Evolutionary conservation across 1,140 invertebrate species (phyloP).

Genomic region (Teleopsis dalmanni): DNA sequence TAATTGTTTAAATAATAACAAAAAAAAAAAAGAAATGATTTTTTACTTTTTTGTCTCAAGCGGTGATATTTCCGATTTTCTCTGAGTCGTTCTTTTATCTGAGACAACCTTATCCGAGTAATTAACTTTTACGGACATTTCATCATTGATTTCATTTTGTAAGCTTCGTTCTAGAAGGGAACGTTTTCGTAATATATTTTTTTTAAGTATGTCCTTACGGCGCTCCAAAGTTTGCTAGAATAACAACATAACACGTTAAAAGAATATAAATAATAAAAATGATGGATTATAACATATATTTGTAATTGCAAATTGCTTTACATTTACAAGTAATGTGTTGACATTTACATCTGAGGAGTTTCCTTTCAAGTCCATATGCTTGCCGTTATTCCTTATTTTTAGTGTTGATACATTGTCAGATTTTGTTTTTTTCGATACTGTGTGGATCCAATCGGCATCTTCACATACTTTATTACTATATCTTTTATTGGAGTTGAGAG

Average conservation of each 20-base stretch:
- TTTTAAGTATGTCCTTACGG: conserved; percentile 88
- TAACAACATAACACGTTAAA: not conserved
- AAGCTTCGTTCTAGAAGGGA: conserved; percentile 84
- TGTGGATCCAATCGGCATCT: too few relatives aligned
- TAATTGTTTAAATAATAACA: not conserved
- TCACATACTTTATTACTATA: too few relatives aligned
- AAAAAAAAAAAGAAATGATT: conserved; percentile 3
- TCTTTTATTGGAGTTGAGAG: too few relatives aligned
- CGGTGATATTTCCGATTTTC: not conserved
- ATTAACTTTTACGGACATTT: conserved; percentile 51
- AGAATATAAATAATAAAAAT: not conserved
- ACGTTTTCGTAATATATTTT: conserved; percentile 86
- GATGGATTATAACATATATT: too few relatives aligned
- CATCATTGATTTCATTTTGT: conserved; percentile 78
- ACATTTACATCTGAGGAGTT: too few relatives aligned
- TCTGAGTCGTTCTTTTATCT: too few relatives aligned
- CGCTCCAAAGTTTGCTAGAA: conserved; percentile 20
- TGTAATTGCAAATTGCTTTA: too few relatives aligned
- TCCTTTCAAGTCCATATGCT: too few relatives aligned
- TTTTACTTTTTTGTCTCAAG: conserved; percentile 10
- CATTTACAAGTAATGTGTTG: too few relatives aligned
- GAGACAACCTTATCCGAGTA: conserved; percentile 2
- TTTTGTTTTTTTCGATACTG: too few relatives aligned
- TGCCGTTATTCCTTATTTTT: too few relatives aligned
- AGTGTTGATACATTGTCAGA: too few relatives aligned